Conservation (phyloP, 2,113 vertebrate species). For the Charina bottae region DNA sequence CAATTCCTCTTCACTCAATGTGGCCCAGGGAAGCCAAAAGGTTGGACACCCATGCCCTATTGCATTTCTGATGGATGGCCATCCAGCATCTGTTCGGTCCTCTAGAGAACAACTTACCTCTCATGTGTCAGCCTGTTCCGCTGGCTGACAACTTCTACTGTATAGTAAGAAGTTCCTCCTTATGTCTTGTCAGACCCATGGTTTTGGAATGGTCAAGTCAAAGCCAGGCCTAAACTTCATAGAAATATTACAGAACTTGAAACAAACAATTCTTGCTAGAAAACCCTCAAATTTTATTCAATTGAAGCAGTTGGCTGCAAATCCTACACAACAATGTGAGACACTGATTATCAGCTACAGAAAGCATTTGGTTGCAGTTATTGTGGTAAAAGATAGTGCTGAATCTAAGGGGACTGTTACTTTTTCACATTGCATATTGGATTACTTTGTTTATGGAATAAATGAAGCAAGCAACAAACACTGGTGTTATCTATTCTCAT, state of each 20-base stretch:
- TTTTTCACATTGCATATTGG: background rate
- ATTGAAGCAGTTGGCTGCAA: background rate
- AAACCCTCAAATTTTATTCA: background rate
- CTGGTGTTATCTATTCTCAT: background rate
- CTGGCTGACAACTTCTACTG: background rate
- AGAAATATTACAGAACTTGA: background rate
- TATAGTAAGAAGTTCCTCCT: background rate
- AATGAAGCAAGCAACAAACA: background rate
- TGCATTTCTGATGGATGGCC: background rate
- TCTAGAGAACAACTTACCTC: background rate
- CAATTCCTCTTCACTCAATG: too few species aligned
- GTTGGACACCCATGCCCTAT: too few species aligned
- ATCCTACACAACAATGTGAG: background rate
- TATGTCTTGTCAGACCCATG: background rate
- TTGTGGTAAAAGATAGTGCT: background rate
- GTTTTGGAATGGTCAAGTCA: background rate
- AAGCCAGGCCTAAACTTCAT: background rate
- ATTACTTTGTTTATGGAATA: background rate
- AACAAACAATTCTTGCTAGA: background rate
- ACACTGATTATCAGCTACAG: background rate
- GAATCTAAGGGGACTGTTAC: background rate
- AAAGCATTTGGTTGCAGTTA: background rate
- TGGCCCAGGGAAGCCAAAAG: too few species aligned
- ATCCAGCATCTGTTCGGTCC: background rate
- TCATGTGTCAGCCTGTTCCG: background rate